A percentile compares a stretch with the other conserved stretches of the same genome.
These are phyloP conservation scores for Chymomyza caudatula DNA, from an alignment of 2,888 invertebrate genomes.

Conservation along the genomic window DNA sequence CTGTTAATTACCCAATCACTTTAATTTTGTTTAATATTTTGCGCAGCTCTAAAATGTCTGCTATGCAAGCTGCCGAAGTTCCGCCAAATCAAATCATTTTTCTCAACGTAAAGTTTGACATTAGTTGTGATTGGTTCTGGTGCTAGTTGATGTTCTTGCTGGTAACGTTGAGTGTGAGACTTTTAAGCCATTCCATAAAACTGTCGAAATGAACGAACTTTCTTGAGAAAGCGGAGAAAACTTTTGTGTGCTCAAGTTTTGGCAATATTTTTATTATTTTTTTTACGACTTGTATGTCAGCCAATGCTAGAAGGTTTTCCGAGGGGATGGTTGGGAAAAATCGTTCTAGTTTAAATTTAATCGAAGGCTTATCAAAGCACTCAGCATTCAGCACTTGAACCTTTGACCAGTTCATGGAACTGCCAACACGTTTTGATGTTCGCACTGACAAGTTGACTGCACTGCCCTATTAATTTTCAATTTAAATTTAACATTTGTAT, in stretches of 20 bases:
- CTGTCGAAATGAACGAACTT: slow-evolving; percentile 1
- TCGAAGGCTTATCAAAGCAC: slow-evolving; percentile 45
- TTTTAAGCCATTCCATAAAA: background rate
- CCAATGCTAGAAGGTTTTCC: background rate
- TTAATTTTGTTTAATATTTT: slow-evolving; percentile 44
- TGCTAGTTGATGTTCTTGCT: background rate
- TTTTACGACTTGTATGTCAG: background rate
- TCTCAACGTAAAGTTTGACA: background rate
- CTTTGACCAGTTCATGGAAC: background rate
- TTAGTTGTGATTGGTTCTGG: background rate
- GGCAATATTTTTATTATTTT: background rate
- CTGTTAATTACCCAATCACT: slow-evolving; percentile 63
- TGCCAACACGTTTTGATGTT: slow-evolving; percentile 11
- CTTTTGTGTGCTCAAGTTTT: slow-evolving; percentile 6
- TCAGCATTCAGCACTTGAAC: background rate
- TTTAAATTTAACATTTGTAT: slow-evolving; percentile 62
- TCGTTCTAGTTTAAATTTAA: slow-evolving; percentile 34
- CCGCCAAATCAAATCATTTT: background rate
- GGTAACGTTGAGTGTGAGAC: background rate
- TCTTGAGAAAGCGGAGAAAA: slow-evolving; percentile 13
- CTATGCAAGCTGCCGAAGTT: background rate
- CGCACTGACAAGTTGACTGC: slow-evolving; percentile 21
- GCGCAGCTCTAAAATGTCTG: background rate
- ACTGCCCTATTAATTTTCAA: slow-evolving; percentile 56
- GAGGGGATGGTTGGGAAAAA: background rate